Evolutionary conservation across 2,113 vertebrate genomes (phyloP).

Genomic region (Petroica traversi): DNA sequence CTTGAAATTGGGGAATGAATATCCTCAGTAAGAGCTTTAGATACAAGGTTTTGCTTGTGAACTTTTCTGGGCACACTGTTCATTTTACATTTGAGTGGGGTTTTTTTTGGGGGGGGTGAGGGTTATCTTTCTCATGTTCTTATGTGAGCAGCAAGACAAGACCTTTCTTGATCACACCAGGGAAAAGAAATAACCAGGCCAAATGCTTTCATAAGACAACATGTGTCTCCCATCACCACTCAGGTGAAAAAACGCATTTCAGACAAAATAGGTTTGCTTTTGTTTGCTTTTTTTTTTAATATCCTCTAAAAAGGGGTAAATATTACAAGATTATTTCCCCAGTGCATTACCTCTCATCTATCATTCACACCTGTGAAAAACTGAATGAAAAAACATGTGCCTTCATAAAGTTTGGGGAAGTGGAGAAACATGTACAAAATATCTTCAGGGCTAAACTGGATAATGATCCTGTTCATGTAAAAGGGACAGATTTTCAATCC

Average conservation of each 20-base stretch:
- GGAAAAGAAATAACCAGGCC: background rate
- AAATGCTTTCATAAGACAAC: background rate
- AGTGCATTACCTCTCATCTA: background rate
- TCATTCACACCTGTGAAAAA: background rate
- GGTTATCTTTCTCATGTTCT: background rate
- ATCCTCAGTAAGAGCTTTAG: background rate
- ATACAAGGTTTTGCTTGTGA: background rate
- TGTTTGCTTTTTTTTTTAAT: background rate
- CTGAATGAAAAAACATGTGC: background rate
- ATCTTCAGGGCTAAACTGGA: background rate
- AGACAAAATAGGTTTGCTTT: background rate
- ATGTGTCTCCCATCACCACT: background rate
- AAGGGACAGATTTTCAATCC: background rate
- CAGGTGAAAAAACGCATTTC: background rate
- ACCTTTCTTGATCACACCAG: background rate
- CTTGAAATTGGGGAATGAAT: background rate
- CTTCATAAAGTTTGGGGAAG: background rate
- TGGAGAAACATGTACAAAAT: background rate
- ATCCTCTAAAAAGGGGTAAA: background rate
- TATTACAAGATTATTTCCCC: background rate
- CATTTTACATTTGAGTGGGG: background rate
- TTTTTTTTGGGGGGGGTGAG: background rate
- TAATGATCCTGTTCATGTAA: background rate
- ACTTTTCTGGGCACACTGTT: background rate
- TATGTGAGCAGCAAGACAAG: background rate